Evolutionary conservation across 2,113 vertebrate species (phyloP).

Genomic region (Phyllostomus hastatus): DNA sequence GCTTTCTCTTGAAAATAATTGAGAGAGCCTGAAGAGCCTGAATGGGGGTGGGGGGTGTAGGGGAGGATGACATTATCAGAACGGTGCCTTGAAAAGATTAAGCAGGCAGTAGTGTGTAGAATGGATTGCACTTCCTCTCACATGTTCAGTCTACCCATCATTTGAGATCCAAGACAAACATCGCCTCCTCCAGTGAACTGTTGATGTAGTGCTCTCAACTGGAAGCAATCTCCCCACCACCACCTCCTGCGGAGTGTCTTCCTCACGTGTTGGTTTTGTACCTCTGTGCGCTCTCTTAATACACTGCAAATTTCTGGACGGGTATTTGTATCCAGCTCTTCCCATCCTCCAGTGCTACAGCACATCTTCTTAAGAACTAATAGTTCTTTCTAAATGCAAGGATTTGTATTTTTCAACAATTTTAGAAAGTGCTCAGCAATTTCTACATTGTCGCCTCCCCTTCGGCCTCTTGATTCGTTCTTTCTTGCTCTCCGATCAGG

Average conservation of each 20-base stretch:
- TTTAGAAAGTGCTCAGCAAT: neutral
- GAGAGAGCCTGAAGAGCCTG: neutral
- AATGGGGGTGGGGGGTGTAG: neutral
- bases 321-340: neutral
- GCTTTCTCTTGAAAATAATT: constrained; percentile 1
- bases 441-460: neutral
- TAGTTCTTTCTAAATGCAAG: neutral
- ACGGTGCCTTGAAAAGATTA: neutral
- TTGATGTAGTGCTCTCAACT: neutral
- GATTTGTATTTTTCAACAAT: neutral
- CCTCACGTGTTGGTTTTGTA: neutral
- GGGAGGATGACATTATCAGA: neutral
- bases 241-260: neutral
- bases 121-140: neutral
- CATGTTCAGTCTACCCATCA: neutral
- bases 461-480: neutral
- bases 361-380: neutral
- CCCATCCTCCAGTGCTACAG: neutral
- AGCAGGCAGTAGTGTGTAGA: neutral
- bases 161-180: constrained; percentile 20
- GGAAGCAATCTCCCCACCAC: neutral
- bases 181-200: neutral
- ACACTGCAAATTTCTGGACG: neutral
- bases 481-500: neutral
- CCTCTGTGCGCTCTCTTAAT: neutral